These are phyloP conservation scores for Enteromius argenteus DNA, from an alignment of 2,797 vertebrate genomes.

Conservation along the genomic window DNA sequence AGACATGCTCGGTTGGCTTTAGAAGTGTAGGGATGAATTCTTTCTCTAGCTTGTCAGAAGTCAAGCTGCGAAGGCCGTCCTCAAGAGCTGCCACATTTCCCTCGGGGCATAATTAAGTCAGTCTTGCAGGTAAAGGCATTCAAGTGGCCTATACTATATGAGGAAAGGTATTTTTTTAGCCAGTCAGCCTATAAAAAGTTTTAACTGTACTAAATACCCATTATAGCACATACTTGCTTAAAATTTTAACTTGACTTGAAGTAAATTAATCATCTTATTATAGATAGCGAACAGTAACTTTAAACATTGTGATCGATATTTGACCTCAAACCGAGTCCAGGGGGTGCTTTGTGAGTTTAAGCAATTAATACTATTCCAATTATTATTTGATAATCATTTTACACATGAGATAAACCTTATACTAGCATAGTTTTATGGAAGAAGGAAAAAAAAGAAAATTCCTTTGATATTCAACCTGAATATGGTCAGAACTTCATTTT, in stretches of 20 bases:
- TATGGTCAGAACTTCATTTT: not conserved
- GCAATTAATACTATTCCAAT: not conserved
- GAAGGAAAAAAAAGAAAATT: not conserved
- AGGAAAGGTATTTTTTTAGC: conserved; percentile 34
- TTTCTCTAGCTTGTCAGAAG: conserved; percentile 36
- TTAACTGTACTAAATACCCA: not conserved
- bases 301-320: not conserved
- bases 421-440: not conserved
- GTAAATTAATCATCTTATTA: not conserved
- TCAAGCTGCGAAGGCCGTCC: conserved; percentile 42
- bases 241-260: not conserved
- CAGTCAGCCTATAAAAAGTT: not conserved
- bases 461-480: not conserved
- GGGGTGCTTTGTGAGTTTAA: not conserved
- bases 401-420: not conserved
- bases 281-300: not conserved
- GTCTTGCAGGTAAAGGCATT: conserved; percentile 54
- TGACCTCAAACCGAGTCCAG: not conserved
- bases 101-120: conserved; percentile 59
- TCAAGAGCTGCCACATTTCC: conserved; percentile 42
- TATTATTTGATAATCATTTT: not conserved
- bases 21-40: conserved; percentile 36
- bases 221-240: not conserved
- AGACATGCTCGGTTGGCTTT: conserved; percentile 44
- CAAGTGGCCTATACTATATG: conserved; percentile 16